These are phyloP conservation scores for Megalopta genalis DNA, from an alignment of 1,140 invertebrate genomes.

Conservation along the genomic window DNA sequence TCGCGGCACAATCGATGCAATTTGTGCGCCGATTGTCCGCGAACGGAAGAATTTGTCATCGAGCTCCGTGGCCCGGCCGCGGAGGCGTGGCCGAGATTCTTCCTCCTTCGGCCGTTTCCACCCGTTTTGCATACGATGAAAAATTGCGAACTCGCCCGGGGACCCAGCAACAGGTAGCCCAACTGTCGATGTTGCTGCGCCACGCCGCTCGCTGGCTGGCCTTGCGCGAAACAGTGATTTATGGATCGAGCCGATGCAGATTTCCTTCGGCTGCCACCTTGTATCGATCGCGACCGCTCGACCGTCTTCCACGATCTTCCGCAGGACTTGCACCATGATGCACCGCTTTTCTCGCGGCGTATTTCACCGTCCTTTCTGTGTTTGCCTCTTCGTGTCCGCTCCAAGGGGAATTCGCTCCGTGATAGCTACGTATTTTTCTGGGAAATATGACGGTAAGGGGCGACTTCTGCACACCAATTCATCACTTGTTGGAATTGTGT, in stretches of 20 bases:
- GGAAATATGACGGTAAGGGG: background rate
- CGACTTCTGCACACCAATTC: too few relatives aligned
- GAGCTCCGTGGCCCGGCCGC: background rate
- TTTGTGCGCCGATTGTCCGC: conserved; percentile 4
- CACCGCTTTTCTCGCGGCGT: background rate
- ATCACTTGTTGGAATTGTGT: too few relatives aligned
- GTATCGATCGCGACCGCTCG: background rate
- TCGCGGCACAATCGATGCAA: conserved; percentile 12
- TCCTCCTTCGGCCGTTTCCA: conserved; percentile 10
- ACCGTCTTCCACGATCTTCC: background rate
- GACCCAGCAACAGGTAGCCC: conserved; percentile 50
- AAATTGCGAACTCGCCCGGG: background rate
- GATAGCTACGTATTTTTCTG: background rate
- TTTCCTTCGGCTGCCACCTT: background rate
- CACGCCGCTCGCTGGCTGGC: background rate
- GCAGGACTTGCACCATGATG: background rate
- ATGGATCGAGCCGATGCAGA: conserved; percentile 17
- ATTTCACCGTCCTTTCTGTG: background rate
- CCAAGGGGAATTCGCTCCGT: background rate
- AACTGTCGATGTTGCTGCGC: conserved; percentile 9
- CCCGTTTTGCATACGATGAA: background rate
- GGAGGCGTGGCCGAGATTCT: background rate
- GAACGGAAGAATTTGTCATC: conserved; percentile 24
- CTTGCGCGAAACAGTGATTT: conserved; percentile 31
- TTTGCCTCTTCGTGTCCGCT: background rate